Base-by-base conservation (phyloP, 2,113 vertebrate genomes). In the Oncorhynchus gorbuscha region DNA sequence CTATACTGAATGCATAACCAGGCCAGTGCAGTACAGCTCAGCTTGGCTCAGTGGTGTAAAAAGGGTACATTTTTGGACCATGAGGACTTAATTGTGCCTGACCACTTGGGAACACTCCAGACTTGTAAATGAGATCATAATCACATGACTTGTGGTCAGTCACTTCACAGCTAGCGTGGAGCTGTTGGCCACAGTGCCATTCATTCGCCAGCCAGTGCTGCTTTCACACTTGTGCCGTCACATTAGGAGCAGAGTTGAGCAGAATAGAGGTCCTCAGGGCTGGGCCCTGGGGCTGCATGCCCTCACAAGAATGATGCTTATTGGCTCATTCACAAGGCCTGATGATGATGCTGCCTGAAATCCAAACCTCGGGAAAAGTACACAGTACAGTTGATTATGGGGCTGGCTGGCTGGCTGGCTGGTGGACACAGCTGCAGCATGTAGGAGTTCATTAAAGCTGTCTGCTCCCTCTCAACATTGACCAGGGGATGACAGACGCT, bases 171-270 rank as follows among this genome's bases (percentile, higher is more conserved):
- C 81, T 84, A 79, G 62, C 76, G 70, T 58, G 68, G 79, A 81
- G 71, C 32, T 72, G 71, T 30, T 35, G 24, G 51, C 12, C 51
- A 55, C 51, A 55, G 14, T 18, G 16, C 14, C 51, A 5, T 55
- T 55, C 16, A 55, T n/a, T 51, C 61, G 66, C 68, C 75, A 79
- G 81, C 85, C 84, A 85, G 81, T 79, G 75, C 82, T 75, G 67
- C 83, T 85, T 89, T 91, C 85, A 85, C 90, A 89, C 85, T 84
- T 88, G 84, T 85, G 79, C 85, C 83, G 72, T 81, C 87, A 90
- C 79, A 45, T 45, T 45, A 45, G 8, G 39, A 45, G 39, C 39
- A 45, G 39, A 45, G 9, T 45, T 45, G 39, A 14, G 76, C 66
- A 73, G 71, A 16, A 18, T 58, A 26, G 45, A 72, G 83, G 84